Percentiles rank a stretch among this genome's conserved stretches.
phyloP scores from a whole-genome alignment of 2,113 vertebrate genomes.

The Ageneiosus marmoratus region DNA sequence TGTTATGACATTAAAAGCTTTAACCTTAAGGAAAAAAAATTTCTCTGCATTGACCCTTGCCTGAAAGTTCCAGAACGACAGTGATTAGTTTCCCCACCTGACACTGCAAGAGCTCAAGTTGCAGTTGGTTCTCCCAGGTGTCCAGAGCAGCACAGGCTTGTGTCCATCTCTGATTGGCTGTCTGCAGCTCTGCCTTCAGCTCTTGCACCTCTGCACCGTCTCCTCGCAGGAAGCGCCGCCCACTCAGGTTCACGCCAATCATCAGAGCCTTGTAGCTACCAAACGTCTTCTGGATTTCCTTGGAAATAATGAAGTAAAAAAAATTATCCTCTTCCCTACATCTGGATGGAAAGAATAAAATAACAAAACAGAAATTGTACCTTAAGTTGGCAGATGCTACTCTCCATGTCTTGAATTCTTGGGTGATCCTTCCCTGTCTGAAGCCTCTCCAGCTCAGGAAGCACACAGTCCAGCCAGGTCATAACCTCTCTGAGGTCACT shows the following conservation, averaged over 20 bases:
- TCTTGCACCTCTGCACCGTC: conserved; percentile 72
- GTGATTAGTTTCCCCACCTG: conserved; percentile 74
- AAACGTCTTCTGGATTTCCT: conserved; percentile 84
- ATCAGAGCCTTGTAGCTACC: conserved; percentile 83
- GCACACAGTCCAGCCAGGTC: conserved; percentile 77
- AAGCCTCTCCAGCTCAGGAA: conserved; percentile 78
- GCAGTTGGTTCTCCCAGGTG: conserved; percentile 78
- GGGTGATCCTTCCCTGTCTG: conserved; percentile 62
- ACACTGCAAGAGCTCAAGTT: conserved; percentile 77
- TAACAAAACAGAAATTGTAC: conserved; percentile 59
- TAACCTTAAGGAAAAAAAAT: neutral
- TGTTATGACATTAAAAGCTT: too few species aligned
- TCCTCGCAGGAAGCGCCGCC: conserved; percentile 72
- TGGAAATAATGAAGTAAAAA: neutral
- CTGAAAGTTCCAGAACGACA: neutral
- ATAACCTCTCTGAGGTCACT: conserved; percentile 77
- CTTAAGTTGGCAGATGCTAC: conserved; percentile 76
- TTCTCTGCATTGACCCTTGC: neutral
- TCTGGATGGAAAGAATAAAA: neutral
- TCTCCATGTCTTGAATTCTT: conserved; percentile 72
- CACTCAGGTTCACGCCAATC: conserved; percentile 79
- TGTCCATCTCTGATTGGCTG: conserved; percentile 83
- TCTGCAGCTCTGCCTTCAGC: conserved; percentile 74
- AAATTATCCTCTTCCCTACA: neutral
- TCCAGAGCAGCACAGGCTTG: conserved; percentile 70